phyloP scores from a whole-genome alignment of 2,888 invertebrate species.

The Cepaea hortensis region DNA sequence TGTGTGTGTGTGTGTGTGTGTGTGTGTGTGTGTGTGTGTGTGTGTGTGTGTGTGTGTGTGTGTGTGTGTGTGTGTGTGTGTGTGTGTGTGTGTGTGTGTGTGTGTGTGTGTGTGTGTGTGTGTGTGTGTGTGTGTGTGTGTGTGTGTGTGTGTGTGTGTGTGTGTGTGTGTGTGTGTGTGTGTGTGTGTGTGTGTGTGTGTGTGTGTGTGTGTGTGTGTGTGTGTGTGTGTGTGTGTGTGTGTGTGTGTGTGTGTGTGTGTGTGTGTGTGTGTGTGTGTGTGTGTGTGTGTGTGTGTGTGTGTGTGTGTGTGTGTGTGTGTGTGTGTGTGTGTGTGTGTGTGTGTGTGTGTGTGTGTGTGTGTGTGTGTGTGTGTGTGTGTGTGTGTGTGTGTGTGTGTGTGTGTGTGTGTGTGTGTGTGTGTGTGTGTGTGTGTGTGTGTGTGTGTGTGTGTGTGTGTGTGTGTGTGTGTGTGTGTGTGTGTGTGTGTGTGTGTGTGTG shows the following conservation, averaged over 20 bases:
- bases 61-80: constrained; percentile 7
- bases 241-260: not conserved
- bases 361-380: no score
- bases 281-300: not conserved
- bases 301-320: not conserved
- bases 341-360: constrained; percentile 1
- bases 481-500: no score
- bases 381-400: no score
- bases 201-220: constrained; percentile 28
- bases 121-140: constrained; percentile 4
- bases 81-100: constrained; percentile 19
- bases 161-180: constrained; percentile 11
- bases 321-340: not conserved
- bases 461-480: no score
- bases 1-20: constrained; percentile 3
- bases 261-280: not conserved
- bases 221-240: constrained; percentile 27
- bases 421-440: no score
- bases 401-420: no score
- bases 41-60: constrained; percentile 4
- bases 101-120: constrained; percentile 27
- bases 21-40: constrained; percentile 3
- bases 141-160: constrained; percentile 11
- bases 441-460: no score
- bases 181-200: not conserved